Conservation (phyloP, 2,888 invertebrate genomes). For the Cephus nigrinus region DNA sequence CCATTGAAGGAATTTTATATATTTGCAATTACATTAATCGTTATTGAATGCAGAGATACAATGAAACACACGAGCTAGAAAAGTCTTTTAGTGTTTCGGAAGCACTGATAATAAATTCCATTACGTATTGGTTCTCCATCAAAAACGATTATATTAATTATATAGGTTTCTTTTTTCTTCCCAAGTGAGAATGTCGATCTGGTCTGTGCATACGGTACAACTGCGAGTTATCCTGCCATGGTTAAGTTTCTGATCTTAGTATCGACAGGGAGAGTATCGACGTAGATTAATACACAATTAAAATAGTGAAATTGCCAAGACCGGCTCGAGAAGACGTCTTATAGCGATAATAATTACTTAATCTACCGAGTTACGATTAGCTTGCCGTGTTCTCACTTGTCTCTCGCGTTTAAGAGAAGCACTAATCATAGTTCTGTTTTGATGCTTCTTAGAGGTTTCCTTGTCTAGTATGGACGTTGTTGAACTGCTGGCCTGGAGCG, state of each 20-base stretch:
- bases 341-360: background rate
- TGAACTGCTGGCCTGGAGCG: background rate
- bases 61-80: background rate
- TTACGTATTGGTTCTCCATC: background rate
- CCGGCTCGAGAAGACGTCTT: background rate
- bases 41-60: background rate
- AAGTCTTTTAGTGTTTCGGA: background rate
- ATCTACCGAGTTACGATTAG: slow-evolving; percentile 8
- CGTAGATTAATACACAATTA: background rate
- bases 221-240: background rate
- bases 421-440: slow-evolving; percentile 20
- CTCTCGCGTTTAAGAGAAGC: slow-evolving; percentile 35
- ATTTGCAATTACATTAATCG: background rate
- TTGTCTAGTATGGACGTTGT: slow-evolving; percentile 41
- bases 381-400: slow-evolving; percentile 17
- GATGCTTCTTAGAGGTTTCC: slow-evolving; percentile 31
- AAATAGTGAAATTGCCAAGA: background rate
- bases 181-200: background rate
- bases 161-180: background rate
- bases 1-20: background rate
- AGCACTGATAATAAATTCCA: background rate
- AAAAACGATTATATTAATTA: background rate
- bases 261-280: background rate
- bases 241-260: background rate
- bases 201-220: background rate